phyloP scores from a whole-genome alignment of 1,140 invertebrate genomes.

The Pemphigus obesinymphae region DNA sequence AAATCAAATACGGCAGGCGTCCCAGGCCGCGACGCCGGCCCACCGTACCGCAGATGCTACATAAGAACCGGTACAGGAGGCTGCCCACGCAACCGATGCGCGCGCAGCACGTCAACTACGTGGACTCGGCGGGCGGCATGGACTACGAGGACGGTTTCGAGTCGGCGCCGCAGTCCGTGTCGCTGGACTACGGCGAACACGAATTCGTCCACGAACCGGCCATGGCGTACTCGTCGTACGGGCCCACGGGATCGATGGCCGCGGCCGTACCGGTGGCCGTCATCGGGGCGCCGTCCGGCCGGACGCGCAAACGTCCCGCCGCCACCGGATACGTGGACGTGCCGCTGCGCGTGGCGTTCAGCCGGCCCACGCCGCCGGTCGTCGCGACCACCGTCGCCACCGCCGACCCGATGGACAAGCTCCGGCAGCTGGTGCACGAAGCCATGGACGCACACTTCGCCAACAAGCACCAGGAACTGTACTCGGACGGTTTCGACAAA shows the following conservation, averaged over 20 bases:
- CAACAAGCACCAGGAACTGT: neutral
- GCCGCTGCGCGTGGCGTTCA: neutral
- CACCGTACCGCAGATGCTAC: neutral
- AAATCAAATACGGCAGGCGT: neutral
- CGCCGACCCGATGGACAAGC: neutral
- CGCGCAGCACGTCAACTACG: neutral
- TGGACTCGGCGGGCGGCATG: neutral
- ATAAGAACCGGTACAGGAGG: neutral
- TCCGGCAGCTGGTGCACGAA: constrained; percentile 10
- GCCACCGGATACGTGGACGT: neutral
- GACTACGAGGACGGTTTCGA: constrained; percentile 11
- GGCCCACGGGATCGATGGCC: neutral
- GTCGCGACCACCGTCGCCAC: too few relatives aligned
- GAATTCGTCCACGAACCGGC: neutral
- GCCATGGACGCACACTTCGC: constrained; percentile 27
- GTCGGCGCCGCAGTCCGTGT: neutral
- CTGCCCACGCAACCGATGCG: neutral
- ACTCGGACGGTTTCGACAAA: constrained; percentile 18
- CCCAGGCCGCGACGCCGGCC: neutral
- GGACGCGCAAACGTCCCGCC: neutral
- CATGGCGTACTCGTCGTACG: neutral
- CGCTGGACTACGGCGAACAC: constrained; percentile 11
- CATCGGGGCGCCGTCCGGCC: neutral
- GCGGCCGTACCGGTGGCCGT: neutral
- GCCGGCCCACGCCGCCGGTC: neutral